Percentiles rank a stretch among this genome's conserved stretches.
Evolutionary conservation across 2,888 invertebrate genomes (phyloP).

Genomic region (Drosophila neotestacea): DNA sequence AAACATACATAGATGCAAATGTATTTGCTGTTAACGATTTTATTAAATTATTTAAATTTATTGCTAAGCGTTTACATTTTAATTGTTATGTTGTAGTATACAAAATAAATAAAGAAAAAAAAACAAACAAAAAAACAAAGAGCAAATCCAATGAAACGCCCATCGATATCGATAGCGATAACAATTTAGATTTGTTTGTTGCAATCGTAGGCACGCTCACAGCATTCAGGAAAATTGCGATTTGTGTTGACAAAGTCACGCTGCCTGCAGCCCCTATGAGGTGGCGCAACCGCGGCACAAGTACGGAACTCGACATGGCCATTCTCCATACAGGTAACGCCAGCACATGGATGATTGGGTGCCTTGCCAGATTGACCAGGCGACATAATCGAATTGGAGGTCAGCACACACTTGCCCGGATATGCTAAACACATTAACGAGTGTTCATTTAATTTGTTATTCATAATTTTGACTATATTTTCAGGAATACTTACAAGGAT

Average conservation of each 20-base stretch:
- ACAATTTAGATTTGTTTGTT: slow-evolving; percentile 59
- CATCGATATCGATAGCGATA: slow-evolving; percentile 1
- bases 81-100: slow-evolving; percentile 81
- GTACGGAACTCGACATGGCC: slow-evolving; percentile 71
- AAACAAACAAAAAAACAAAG: slow-evolving; percentile 7
- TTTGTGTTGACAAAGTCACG: slow-evolving; percentile 81
- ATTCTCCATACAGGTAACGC: slow-evolving; percentile 68
- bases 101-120: slow-evolving; percentile 59
- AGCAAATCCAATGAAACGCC: neutral
- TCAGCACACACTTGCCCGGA: slow-evolving; percentile 80
- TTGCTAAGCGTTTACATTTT: slow-evolving; percentile 78
- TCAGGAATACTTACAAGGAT: slow-evolving; percentile 69
- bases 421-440: slow-evolving; percentile 48
- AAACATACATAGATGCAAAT: slow-evolving; percentile 62
- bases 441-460: too few relatives aligned
- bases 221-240: slow-evolving; percentile 75
- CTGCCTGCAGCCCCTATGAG: slow-evolving; percentile 79
- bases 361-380: slow-evolving; percentile 78
- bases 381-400: slow-evolving; percentile 66
- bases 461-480: too few relatives aligned
- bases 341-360: slow-evolving; percentile 78
- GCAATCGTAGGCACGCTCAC: slow-evolving; percentile 80
- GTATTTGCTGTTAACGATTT: slow-evolving; percentile 78
- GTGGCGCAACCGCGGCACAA: slow-evolving; percentile 75
- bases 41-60: slow-evolving; percentile 79